Evolutionary conservation across 2,888 invertebrate species (phyloP), one percentile per base, ranked within the genome.

Genomic region (Acleris cristana): DNA sequence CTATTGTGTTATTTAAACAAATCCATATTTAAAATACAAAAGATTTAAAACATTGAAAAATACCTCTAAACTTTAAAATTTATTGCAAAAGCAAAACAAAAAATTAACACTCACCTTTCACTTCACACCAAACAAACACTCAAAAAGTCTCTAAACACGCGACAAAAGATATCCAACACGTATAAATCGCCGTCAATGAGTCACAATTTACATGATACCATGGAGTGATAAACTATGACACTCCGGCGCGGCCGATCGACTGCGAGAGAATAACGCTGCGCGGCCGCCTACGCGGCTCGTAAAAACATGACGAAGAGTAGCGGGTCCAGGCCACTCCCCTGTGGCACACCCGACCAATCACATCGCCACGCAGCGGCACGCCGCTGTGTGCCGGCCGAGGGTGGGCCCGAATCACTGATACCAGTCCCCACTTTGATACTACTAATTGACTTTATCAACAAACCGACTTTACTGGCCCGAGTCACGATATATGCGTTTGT

Each of bases 391-490:
- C 66, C 57, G 52, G 57, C 76, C 81, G 87, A 85, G 87, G 88
- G 90, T 88, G 92, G 90, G 90, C 86, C 82, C 80, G 82, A 85
- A 87, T 88, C 88, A 82, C 86, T 89, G 88, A 90, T 91, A 88
- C 87, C 84, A 86, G 89, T 87, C 89, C 87, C 90, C 85, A 86
- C 90, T 92, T 87, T 89, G 92, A 91, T 90, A 90, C 87, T 84
- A 84, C 91, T 92, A 92, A 92, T 92, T 92, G 92, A 91, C 92
- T 92, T 92, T 92, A 92, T 92, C 92, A 92, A 92, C 92, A 92
- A 91, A 92, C 90, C 82, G 88, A 91, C 88, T 90, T 92, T 91
- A 92, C 90, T 88, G 91, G 89, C 86, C 81, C 79, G 80, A 91
- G 91, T 91, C 92, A 92, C 92, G 92, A 92, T 89, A 91, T 89